Evolutionary conservation across 2,113 vertebrate species (phyloP), one percentile per base, ranked within the genome.

Genomic region (Cavia porcellus): DNA sequence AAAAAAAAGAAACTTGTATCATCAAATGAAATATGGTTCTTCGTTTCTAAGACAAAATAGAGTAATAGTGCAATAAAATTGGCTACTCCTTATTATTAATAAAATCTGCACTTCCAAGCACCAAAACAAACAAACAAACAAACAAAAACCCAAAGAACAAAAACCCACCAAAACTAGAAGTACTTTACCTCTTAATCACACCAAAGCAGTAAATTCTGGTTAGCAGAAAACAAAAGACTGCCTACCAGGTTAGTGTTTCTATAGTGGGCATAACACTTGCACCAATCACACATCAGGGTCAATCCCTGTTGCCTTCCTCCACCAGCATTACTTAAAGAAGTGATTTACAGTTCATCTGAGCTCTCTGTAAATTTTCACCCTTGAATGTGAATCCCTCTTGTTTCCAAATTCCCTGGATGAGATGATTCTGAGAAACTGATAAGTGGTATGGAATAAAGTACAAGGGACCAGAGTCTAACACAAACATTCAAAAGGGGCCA

Each of bases 51-150:
- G 83, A 94, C 12, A 47, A 97, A 64, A 72, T 7, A 96, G 4
- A 96, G n/a, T n/a, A 66, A 59, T 59, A 85, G 9, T 89, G 6
- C 17, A 97, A 81, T 83, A 88, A 97, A 97, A 89, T 28, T 95
- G 89, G 28, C 20, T 17, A 94, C 62, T 92, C 19, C n/a, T 79
- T 94, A 52, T 15, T 68, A 17, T 62, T 94, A 85, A 28, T 75
- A 95, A 92, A 11, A 86, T 64, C 66, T 38, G 92, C 19, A 89
- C 10, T 94, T 90, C 32, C 30, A 94, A 92, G 74, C 14, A 87
- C 47, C 94, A 24, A 68, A 74, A n/a, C 24, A 92, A 59, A 17
- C 11, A 45, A 88, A 32, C 32, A 3, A 28, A 66, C 30, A 32
- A 66, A 4, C 35, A n/a, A n/a, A 70, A 17, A 59, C 57, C n/a